Conservation (phyloP, 2,113 vertebrate species). For the Carettochelys insculpta region DNA sequence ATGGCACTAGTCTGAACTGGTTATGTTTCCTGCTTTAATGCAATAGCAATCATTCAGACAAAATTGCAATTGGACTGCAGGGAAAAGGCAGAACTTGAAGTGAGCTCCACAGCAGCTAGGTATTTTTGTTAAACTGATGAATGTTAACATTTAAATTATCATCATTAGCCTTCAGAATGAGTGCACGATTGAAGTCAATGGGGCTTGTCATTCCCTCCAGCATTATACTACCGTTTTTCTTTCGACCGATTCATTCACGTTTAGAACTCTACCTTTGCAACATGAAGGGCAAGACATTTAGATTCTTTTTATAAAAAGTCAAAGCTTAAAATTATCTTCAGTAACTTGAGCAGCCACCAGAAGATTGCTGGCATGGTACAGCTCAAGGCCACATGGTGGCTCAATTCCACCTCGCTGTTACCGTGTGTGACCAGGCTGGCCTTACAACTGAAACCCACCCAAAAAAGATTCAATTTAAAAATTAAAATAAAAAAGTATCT, state of each 20-base stretch:
- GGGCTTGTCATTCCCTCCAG: background rate
- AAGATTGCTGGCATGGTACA: background rate
- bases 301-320: background rate
- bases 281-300: background rate
- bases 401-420: background rate
- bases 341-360: background rate
- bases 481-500: background rate
- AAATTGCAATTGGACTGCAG: background rate
- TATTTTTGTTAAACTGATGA: background rate
- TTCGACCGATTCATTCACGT: background rate
- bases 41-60: background rate
- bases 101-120: background rate
- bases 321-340: background rate
- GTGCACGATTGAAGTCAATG: background rate
- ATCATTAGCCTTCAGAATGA: background rate
- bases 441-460: background rate
- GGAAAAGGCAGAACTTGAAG: background rate
- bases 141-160: background rate
- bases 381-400: background rate
- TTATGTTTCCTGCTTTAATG: background rate
- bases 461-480: background rate
- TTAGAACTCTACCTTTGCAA: background rate
- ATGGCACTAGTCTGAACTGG: background rate
- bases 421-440: background rate
- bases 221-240: background rate